Evolutionary conservation across 2,797 vertebrate species (phyloP), one percentile per base, ranked within the genome.

Genomic region (Sebastes glaucus): DNA sequence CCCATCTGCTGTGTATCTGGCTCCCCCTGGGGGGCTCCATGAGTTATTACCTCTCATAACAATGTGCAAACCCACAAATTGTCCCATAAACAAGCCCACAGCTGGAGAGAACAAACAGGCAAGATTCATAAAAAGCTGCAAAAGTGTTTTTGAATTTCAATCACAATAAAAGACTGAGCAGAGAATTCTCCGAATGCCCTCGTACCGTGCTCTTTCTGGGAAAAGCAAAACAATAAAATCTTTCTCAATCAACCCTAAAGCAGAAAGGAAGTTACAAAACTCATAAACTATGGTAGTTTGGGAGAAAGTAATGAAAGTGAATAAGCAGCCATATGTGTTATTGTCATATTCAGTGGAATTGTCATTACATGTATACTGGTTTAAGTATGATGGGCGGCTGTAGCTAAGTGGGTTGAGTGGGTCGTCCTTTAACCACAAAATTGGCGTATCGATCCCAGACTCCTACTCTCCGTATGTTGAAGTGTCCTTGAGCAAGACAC

Each of bases 1-100:
- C 42, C 83, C 84, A 89, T 92, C 91, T 94, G 93, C 78, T 23
- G 56, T 38, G 79, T 75, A 79, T 90, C 61, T 92, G 87, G 92
- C 92, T 92, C 94, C 93, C 91, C 90, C 91, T 94, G 88, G 86
- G 87, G 92, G 90, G 52, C 74, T 65, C 7, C 30, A 49, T 88
- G 81, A 92, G 89, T 91, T 89, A 93, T 92, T 91, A 85, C 90
- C 84, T 78, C 80, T 87, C 75, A 73, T 65, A 64, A 57, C 49
- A 38, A 42, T 7, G 64, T 33, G 71, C 61, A 87, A 72, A 61
- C 27, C 2, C 53, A 81, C 77, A 76, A 71, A 78, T 66, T 69
- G 80, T 73, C 71, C 73, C 74, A 81, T 84, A 86, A 90, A 88
- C 60, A 33, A 27, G 25, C 28, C 53, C 71, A 76, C 84, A 90